Evolutionary conservation across 1,140 invertebrate species (phyloP), one percentile per base, ranked within the genome.

Genomic region (Asbolus verrucosus): DNA sequence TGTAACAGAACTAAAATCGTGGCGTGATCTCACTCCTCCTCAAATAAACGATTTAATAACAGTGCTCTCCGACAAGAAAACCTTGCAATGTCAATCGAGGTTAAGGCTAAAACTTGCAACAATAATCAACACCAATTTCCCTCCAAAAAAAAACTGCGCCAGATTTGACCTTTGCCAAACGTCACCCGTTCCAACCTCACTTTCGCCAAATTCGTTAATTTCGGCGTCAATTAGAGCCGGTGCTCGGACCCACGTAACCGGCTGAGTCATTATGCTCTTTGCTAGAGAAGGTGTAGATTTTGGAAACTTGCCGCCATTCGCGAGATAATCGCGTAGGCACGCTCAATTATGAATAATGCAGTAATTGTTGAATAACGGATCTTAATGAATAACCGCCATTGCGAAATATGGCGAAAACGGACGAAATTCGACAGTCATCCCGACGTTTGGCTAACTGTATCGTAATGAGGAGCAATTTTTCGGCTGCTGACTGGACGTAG

Each of bases 301-400:
- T 62, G 59, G 59, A 62, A 62, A 62, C 59, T 15, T 62, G 59
- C 30, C 30, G 59, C 36, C 36, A 39, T 62, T 62, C 14, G 1
- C 6, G 8, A n/a, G 14, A 6, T 62, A 62, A 62, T 38, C 36
- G 36, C 21, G 59, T 59, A 59, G 59, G 59, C 21, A n/a, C n/a
- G n/a, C n/a, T n/a, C n/a, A n/a, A 62, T 62, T 38, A 62, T 54
- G 46, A 54, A 54, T 54, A 54, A 54, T 54, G 46, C 46, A 54
- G 46, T 27, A 54, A 54, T 54, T n/a, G 27, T 54, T 27, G 46
- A 13, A 54, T 54, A 54, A 54, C 46, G 46, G 46, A 54, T 15
- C 46, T 13, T 27, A 24, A 27, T 54, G 46, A 54, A 54, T 54
- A 54, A 54, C 19, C 21, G 8, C 21, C 19, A n/a, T 54, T 54